These are phyloP conservation scores for Xenopus petersii DNA, from an alignment of 2,797 vertebrate species.

Conservation along the genomic window DNA sequence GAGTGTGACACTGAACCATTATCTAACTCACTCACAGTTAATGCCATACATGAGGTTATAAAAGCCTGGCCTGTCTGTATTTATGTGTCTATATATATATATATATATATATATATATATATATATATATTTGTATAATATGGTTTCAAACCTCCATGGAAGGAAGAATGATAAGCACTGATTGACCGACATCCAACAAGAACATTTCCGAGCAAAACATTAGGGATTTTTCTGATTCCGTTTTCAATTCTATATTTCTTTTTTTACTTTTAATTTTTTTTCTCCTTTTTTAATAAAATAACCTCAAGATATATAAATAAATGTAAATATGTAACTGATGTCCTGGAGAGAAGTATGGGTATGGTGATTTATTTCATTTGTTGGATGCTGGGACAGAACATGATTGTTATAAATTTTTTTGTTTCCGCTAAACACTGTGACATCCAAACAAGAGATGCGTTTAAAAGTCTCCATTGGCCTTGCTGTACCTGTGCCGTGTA, in stretches of 20 bases:
- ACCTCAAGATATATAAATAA: slow-evolving; percentile 45
- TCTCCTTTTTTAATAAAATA: slow-evolving; percentile 42
- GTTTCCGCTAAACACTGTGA: slow-evolving; percentile 49
- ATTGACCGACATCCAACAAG: slow-evolving; percentile 21
- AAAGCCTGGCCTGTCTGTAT: slow-evolving; percentile 40
- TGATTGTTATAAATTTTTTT: slow-evolving; percentile 47
- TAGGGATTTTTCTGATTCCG: slow-evolving; percentile 39
- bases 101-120: neutral
- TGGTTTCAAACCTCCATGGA: slow-evolving; percentile 22
- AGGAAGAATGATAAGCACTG: slow-evolving; percentile 8
- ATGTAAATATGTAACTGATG: slow-evolving; percentile 49
- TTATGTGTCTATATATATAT: slow-evolving; percentile 17
- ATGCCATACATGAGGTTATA: neutral
- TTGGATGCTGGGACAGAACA: slow-evolving; percentile 40
- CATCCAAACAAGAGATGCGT: slow-evolving; percentile 48
- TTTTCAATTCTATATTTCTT: slow-evolving; percentile 23
- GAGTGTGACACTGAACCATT: no score
- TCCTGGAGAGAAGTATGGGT: slow-evolving; percentile 41
- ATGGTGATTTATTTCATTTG: slow-evolving; percentile 48
- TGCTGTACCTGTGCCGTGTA: slow-evolving; percentile 41
- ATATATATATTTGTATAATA: neutral
- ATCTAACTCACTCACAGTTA: no score
- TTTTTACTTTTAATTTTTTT: slow-evolving; percentile 31
- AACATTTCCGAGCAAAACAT: slow-evolving; percentile 15
- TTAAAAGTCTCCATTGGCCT: slow-evolving; percentile 43